Conservation (phyloP, 2,797 vertebrate genomes). For the Spheniscus humboldti region DNA sequence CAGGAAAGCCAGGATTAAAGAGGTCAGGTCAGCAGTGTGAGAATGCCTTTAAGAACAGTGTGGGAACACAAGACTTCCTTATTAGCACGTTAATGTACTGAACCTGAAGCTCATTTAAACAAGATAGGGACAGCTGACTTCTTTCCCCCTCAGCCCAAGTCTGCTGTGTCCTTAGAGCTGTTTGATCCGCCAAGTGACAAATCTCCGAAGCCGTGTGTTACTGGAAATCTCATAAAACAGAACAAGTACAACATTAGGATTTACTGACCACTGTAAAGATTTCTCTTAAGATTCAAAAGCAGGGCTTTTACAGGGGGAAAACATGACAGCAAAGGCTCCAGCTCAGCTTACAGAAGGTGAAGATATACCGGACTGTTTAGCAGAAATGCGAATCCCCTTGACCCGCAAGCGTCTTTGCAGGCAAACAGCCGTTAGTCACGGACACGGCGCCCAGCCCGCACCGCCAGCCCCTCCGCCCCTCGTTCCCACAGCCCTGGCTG, state of each 20-base stretch:
- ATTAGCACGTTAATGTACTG: conserved; percentile 6
- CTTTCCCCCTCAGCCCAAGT: background rate
- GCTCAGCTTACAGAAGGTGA: background rate
- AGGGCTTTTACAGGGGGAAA: background rate
- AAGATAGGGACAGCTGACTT: background rate
- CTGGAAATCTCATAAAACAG: conserved; percentile 28
- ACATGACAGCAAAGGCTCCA: background rate
- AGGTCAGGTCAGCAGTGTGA: conserved; percentile 45
- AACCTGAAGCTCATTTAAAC: conserved; percentile 38
- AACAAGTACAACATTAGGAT: background rate
- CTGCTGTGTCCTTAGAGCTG: background rate
- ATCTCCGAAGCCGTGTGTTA: background rate
- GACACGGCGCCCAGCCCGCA: background rate
- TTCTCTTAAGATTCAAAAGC: conserved; percentile 13
- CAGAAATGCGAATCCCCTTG: background rate
- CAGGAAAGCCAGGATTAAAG: conserved; percentile 61
- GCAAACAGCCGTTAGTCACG: background rate
- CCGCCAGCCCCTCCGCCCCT: background rate
- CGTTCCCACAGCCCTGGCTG: fast-evolving
- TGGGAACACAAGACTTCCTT: conserved; percentile 22
- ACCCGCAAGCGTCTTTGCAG: fast-evolving
- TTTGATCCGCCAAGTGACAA: background rate
- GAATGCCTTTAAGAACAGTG: conserved; percentile 12
- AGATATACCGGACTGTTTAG: background rate
- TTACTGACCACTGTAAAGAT: conserved; percentile 24